A percentile compares a stretch with the other conserved stretches of the same genome.
Evolutionary conservation across 2,113 vertebrate species (phyloP).

Genomic region (Narcine bancroftii): DNA sequence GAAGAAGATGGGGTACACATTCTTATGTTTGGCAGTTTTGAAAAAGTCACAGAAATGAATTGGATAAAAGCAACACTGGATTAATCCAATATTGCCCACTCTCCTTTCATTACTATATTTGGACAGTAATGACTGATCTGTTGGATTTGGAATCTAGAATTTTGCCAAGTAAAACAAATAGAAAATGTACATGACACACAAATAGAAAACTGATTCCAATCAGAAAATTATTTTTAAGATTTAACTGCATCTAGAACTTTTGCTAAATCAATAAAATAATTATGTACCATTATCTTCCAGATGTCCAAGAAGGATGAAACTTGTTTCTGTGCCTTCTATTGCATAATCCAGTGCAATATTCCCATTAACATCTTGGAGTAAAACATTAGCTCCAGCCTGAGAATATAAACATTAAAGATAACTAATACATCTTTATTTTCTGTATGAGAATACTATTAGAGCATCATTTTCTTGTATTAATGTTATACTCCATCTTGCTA

Average conservation of each 20-base stretch:
- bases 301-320: constrained; percentile 72
- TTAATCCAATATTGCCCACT: not conserved
- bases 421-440: too few relatives aligned
- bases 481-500: not conserved
- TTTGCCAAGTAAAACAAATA: not conserved
- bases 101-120: not conserved
- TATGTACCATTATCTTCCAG: constrained; percentile 82
- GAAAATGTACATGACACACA: not conserved
- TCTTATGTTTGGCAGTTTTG: not conserved
- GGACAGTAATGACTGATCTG: not conserved
- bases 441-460: not conserved
- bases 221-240: not conserved
- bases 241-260: not conserved
- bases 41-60: not conserved
- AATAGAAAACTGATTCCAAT: not conserved
- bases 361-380: constrained; percentile 83
- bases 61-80: not conserved
- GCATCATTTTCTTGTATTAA: not conserved
- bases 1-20: not conserved
- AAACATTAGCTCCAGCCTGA: constrained; percentile 80
- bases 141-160: not conserved
- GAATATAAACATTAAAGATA: constrained; percentile 40
- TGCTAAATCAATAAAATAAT: not conserved
- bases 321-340: constrained; percentile 75
- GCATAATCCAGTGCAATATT: constrained; percentile 82